These are phyloP conservation scores for Telenomus remus DNA, from an alignment of 1,140 invertebrate genomes.

Conservation along the genomic window DNA sequence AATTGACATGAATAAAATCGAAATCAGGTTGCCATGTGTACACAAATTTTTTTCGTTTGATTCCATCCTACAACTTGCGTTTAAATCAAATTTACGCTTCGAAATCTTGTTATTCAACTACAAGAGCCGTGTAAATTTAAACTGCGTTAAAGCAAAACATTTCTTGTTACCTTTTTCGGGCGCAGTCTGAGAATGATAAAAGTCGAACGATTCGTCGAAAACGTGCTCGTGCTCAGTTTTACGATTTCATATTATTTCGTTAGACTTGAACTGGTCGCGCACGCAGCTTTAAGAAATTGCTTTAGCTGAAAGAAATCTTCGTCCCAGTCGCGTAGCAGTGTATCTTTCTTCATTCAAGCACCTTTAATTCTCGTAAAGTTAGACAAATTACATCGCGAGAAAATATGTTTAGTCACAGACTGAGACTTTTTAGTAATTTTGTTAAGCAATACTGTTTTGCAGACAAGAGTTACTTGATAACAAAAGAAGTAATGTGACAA, in stretches of 20 bases:
- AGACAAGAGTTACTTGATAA: no score
- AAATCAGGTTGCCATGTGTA: conserved; percentile 20
- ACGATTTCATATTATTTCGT: conserved; percentile 46
- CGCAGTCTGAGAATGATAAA: conserved; percentile 53
- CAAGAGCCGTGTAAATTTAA: conserved; percentile 47
- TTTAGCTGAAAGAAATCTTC: conserved; percentile 45
- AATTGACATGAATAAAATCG: not conserved
- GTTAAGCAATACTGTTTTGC: no score
- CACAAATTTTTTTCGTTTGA: not conserved
- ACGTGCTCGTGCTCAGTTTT: conserved; percentile 47
- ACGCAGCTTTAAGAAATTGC: conserved; percentile 43
- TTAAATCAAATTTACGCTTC: conserved; percentile 52
- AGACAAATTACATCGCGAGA: conserved; percentile 28
- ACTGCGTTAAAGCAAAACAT: conserved; percentile 51
- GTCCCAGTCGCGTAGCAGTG: conserved; percentile 25
- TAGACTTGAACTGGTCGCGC: conserved; percentile 48
- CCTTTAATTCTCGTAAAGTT: conserved; percentile 40
- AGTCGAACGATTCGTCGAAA: conserved; percentile 50
- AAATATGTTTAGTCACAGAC: conserved; percentile 36
- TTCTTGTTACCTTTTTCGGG: conserved; percentile 49
- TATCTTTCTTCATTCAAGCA: conserved; percentile 39
- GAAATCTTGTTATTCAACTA: conserved; percentile 42
- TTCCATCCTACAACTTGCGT: conserved; percentile 13
- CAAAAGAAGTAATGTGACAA: no score
- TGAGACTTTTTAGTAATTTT: not conserved